Percentiles rank a stretch among this genome's conserved stretches.
Conservation (phyloP, 1,140 invertebrate species). For the Melipona quadrifasciata region DNA sequence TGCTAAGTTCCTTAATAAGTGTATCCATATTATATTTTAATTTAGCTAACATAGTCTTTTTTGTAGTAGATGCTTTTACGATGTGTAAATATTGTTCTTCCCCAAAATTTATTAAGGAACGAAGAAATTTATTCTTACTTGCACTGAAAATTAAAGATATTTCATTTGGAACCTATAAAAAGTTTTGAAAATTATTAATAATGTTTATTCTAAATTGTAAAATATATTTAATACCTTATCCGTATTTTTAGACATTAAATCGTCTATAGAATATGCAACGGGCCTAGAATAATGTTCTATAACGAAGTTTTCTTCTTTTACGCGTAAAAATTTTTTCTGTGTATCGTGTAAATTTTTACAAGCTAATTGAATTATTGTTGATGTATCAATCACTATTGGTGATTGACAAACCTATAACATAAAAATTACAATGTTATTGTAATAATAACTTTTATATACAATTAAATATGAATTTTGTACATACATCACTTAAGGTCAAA, state of each 20-base stretch:
- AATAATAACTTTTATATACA: background rate
- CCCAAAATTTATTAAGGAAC: conserved; percentile 26
- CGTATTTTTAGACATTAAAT: conserved; percentile 50
- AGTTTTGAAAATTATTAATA: background rate
- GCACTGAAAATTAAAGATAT: conserved; percentile 32
- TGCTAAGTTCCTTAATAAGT: conserved; percentile 67
- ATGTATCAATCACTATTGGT: background rate
- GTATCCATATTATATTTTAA: conserved; percentile 68
- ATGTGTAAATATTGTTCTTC: conserved; percentile 1
- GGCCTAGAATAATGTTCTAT: conserved; percentile 41
- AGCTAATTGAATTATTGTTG: conserved; percentile 13
- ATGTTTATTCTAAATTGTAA: background rate
- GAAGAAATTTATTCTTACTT: conserved; percentile 50
- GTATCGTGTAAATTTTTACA: background rate
- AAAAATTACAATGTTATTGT: background rate
- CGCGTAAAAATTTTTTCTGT: conserved; percentile 13
- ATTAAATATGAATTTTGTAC: background rate
- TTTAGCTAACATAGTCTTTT: conserved; percentile 70
- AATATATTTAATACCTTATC: conserved; percentile 49
- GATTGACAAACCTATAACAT: conserved; percentile 36
- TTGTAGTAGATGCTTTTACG: conserved; percentile 58
- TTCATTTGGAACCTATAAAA: conserved; percentile 48
- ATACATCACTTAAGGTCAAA: conserved; percentile 78
- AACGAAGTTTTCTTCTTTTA: conserved; percentile 40
- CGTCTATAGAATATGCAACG: conserved; percentile 40